A percentile compares a stretch with the other conserved stretches of the same genome.
These are phyloP conservation scores for Macroteleia sp. DNA, from an alignment of 2,888 invertebrate species.

Conservation along the genomic window DNA sequence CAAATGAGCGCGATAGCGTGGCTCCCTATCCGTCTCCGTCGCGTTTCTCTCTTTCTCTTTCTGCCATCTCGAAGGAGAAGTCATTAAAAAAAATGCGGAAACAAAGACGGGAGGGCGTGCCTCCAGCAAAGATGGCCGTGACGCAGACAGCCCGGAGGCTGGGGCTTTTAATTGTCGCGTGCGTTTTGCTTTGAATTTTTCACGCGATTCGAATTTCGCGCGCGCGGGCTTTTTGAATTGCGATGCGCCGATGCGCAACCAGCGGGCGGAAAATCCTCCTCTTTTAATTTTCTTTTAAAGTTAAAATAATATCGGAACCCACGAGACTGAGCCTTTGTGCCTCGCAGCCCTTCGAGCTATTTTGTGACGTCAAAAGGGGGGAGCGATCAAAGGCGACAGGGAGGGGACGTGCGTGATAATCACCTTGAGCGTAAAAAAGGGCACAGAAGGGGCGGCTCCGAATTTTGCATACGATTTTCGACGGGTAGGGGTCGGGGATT, in stretches of 20 bases:
- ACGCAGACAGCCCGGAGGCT: conserved; percentile 76
- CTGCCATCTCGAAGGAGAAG: conserved; percentile 73
- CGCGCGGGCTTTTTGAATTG: conserved; percentile 37
- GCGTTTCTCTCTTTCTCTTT: conserved; percentile 29
- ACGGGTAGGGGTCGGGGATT: not conserved
- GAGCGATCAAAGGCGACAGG: conserved; percentile 72
- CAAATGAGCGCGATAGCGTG: conserved; percentile 52
- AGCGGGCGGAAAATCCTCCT: no score
- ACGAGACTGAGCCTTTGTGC: conserved; percentile 75
- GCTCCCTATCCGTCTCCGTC: not conserved
- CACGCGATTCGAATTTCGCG: conserved; percentile 19
- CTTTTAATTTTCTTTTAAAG: no score
- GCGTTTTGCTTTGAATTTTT: conserved; percentile 33
- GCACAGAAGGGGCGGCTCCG: conserved; percentile 35
- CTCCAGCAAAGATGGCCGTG: conserved; percentile 83
- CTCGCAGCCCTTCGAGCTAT: conserved; percentile 71
- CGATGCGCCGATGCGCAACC: conserved; percentile 62
- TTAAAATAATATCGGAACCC: no score
- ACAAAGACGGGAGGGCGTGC: conserved; percentile 82
- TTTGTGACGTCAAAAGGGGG: conserved; percentile 61
- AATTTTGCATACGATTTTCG: conserved; percentile 39
- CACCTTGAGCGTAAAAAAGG: conserved; percentile 53
- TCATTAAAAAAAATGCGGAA: conserved; percentile 81
- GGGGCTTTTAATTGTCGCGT: conserved; percentile 82
- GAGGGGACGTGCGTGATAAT: conserved; percentile 76